phyloP scores from a whole-genome alignment of 1,140 invertebrate genomes.

The Belonocnema kinseyi region DNA sequence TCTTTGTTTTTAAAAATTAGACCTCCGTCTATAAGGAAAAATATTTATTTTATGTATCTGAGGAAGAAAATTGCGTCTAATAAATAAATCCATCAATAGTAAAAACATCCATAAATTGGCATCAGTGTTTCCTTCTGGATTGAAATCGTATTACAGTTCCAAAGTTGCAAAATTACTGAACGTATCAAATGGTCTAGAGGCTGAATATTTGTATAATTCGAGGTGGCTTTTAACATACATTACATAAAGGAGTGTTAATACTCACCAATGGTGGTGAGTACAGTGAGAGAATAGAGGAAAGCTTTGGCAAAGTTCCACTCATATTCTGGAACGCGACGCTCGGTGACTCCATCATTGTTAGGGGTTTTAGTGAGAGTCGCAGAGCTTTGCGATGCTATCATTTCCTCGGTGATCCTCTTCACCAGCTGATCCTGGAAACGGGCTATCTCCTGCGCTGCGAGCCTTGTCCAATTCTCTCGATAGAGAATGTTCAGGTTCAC shows the following conservation, averaged over 20 bases:
- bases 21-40: too few species aligned
- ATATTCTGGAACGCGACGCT: constrained; percentile 74
- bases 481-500: constrained; percentile 95
- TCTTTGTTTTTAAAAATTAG: too few species aligned
- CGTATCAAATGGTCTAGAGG: too few species aligned
- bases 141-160: too few species aligned
- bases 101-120: too few species aligned
- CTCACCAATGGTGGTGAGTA: constrained; percentile 97
- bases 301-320: constrained; percentile 96
- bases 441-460: constrained; percentile 90
- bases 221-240: constrained; percentile 33
- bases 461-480: constrained; percentile 94
- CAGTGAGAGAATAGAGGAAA: constrained; percentile 96
- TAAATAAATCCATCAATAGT: too few species aligned
- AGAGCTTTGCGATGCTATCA: constrained; percentile 77
- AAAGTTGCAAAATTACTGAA: too few species aligned
- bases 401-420: constrained; percentile 85
- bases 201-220: background rate
- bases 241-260: constrained; percentile 50
- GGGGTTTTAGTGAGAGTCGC: constrained; percentile 59
- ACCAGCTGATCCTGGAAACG: constrained; percentile 92
- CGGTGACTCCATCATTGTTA: constrained; percentile 60
- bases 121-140: too few species aligned
- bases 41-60: too few species aligned
- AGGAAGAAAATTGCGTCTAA: too few species aligned